Conservation (phyloP, 2,888 invertebrate genomes). For the Pinctada fucata region DNA sequence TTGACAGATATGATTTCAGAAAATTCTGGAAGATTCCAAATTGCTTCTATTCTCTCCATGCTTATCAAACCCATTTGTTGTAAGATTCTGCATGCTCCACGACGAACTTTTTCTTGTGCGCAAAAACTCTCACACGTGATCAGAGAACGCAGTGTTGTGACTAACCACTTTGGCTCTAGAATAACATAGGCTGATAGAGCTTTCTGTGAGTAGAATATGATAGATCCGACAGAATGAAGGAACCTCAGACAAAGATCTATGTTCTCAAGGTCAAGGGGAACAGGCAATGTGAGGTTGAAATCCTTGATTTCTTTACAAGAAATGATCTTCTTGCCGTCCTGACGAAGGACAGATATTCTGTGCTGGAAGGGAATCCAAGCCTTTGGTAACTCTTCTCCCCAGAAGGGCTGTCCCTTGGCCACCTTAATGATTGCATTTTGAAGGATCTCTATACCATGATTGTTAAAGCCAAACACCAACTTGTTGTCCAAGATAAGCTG, state of each 20-base stretch:
- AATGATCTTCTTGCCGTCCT: not conserved
- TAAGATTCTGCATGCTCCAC: not conserved
- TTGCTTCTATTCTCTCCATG: not conserved
- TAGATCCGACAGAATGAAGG: slow-evolving; percentile 3
- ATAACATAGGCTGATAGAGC: not conserved
- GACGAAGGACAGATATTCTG: not conserved
- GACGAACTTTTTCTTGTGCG: not conserved
- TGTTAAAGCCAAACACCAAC: no score
- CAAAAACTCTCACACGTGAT: not conserved
- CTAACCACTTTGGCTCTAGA: not conserved
- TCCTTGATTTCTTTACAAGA: not conserved
- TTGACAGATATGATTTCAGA: not conserved
- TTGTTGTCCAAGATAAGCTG: no score
- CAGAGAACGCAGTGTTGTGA: not conserved
- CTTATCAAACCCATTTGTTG: not conserved
- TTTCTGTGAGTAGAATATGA: not conserved
- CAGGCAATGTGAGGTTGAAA: not conserved
- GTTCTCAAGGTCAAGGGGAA: not conserved
- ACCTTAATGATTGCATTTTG: not conserved
- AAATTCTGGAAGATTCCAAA: not conserved
- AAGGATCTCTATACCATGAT: not conserved
- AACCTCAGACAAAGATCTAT: slow-evolving; percentile 1
- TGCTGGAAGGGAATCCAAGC: not conserved
- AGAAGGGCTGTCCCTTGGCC: not conserved
- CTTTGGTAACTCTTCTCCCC: not conserved